Evolutionary conservation across 2,888 invertebrate genomes (phyloP), one percentile per base, ranked within the genome.

Genomic region (Eupeodes luniger): DNA sequence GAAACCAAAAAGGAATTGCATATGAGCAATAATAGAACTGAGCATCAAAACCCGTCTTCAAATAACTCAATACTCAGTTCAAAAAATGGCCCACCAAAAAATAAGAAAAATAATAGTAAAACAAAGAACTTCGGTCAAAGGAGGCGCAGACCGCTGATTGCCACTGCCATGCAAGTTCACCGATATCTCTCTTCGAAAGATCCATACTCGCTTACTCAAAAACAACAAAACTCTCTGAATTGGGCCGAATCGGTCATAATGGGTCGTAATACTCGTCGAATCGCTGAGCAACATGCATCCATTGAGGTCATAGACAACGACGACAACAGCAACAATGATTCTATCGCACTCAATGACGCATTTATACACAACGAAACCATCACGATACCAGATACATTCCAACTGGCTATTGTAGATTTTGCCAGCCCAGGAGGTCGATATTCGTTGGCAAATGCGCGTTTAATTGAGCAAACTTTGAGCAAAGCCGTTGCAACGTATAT

Each of bases 171-270:
- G 12, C 53, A 27, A 0, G 55, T 85, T 2, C 64, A 72, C 16
- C 12, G 19, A 6, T 9, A 59, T 44, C 59, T 85, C 3, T 36
- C 11, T 0, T 27, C 51, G 5, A 64, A 19, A 53, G 27, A 85
- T 36, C 81, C 76, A 12, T 14, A 44, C 27, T 49, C 81, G 2
- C 85, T 85, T 1, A 44, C 81, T 3, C 36, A 14, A 1, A 70
- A 10, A n/a, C 64, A 85, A 49, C 7, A 72, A 10, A 44, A 51
- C 49, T 77, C 81, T 0, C 81, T 85, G 2, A 67, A 51, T 4
- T 85, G 85, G 85, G 81, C 85, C 36, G 85, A 85, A 44, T 27
- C 36, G 1, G 36, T 83, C 12, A 47, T 83, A 62, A 5, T 6
- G 5, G 40, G 62, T 0, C 5, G 16, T 66, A 9, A 6, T 57